phyloP scores from a whole-genome alignment of 2,797 vertebrate species.

The Yasuhikotakia modesta region DNA sequence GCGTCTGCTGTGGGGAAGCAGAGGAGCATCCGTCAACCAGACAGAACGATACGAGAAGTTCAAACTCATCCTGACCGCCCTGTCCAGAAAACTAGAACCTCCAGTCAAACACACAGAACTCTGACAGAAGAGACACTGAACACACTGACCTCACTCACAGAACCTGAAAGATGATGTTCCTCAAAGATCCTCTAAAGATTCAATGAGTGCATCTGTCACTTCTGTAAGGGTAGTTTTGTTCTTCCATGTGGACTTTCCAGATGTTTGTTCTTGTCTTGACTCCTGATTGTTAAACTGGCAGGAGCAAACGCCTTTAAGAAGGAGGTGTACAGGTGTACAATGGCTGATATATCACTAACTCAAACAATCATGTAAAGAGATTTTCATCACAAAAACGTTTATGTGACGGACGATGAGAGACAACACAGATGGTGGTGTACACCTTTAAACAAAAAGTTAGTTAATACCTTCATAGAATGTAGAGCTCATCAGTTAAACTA shows the following conservation, averaged over 20 bases:
- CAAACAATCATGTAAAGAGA: not conserved
- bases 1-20: conserved; percentile 94
- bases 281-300: too few species aligned
- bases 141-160: conserved; percentile 58
- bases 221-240: too few species aligned
- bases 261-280: too few species aligned
- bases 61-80: conserved; percentile 91
- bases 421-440: too few species aligned
- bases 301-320: too few species aligned
- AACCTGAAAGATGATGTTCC: not conserved
- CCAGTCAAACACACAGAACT: conserved; percentile 71
- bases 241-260: too few species aligned
- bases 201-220: too few species aligned
- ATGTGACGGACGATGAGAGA: not conserved
- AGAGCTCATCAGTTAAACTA: conserved; percentile 41
- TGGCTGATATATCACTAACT: not conserved
- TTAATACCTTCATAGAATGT: too few species aligned
- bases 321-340: too few species aligned
- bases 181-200: not conserved
- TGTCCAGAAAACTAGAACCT: conserved; percentile 94
- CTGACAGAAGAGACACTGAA: conserved; percentile 40
- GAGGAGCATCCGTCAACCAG: conserved; percentile 91
- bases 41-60: conserved; percentile 92
- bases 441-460: too few species aligned
- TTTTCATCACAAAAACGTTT: not conserved